Base-by-base conservation (phyloP, 2,888 invertebrate species). In the Tuta absoluta region DNA sequence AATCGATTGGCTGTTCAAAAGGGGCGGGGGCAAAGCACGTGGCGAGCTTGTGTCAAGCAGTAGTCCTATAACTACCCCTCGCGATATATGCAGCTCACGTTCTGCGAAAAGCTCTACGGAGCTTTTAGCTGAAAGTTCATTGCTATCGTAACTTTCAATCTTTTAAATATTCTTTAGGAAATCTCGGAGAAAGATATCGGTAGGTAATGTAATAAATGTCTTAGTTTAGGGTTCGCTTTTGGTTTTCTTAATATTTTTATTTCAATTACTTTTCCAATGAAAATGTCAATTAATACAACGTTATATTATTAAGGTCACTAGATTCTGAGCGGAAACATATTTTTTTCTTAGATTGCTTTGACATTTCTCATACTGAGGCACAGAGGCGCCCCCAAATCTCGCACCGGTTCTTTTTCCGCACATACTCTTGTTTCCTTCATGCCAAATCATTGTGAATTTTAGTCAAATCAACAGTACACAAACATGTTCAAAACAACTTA, bases 11-110 rank as follows among this genome's bases (percentile, higher is more conserved):
- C 79, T 78, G 82, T 71, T 75, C 68, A 75, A 85, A 89, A 84
- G 84, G 86, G 91, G 91, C 86, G 90, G 89, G 85, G 79, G 79
- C 68, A 68, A 75, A 90, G 84, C 91, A 91, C 91, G 90, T 91
- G 90, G 90, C 81, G 67, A 69, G 73, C 78, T 79, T 79, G 82
- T 82, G 80, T 80, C 75, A 79, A 77, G 76, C 75, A 78, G 73
- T 75, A 72, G 68, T 72, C 75, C 75, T 78, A 79, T 71, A 76
- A 75, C 76, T 72, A 78, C 75, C 74, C 77, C 76, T 81, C 79
- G 79, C 78, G 76, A 83, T 80, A 77, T 76, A 79, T 77, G 78
- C 74, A 69, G 74, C 79, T 75, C 80, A 80, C 78, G 78, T 81
- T 68, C 70, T 71, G 69, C 66, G 66, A 75, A 60, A 80, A 79